phyloP scores from a whole-genome alignment of 1,140 invertebrate species.

The Phthorimaea operculella region DNA sequence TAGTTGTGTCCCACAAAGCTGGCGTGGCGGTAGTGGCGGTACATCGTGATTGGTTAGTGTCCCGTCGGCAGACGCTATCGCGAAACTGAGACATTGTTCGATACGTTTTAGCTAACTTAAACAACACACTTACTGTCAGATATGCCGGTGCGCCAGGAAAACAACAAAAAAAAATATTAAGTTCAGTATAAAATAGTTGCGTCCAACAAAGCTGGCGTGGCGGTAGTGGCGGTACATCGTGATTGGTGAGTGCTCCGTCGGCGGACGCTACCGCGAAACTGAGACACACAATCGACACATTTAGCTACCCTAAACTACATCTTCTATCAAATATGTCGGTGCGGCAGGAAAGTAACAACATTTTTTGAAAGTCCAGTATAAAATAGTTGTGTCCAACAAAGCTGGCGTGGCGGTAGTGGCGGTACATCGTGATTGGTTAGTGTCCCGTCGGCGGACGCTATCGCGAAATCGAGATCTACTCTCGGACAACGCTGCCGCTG shows the following conservation, averaged over 20 bases:
- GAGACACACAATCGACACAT: too few species aligned
- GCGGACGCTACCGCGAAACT: constrained; percentile 9
- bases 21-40: not conserved
- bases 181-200: too few species aligned
- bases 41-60: constrained; percentile 12
- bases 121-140: too few species aligned
- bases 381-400: not conserved
- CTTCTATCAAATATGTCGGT: too few species aligned
- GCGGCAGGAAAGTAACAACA: too few species aligned
- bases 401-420: not conserved
- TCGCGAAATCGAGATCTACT: constrained; percentile 6
- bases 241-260: constrained; percentile 12
- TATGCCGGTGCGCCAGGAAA: too few species aligned
- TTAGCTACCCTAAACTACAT: too few species aligned
- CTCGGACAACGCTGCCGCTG: not conserved
- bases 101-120: too few species aligned
- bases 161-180: too few species aligned
- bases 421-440: constrained; percentile 11
- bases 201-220: not conserved
- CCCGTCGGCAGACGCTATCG: constrained; percentile 11
- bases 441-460: constrained; percentile 11
- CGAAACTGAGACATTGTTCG: not conserved
- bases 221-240: not conserved
- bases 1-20: not conserved
- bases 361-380: too few species aligned